Percentiles rank a stretch among this genome's conserved stretches.
Evolutionary conservation across 2,113 vertebrate species (phyloP).

Genomic region (Raja brachyura): DNA sequence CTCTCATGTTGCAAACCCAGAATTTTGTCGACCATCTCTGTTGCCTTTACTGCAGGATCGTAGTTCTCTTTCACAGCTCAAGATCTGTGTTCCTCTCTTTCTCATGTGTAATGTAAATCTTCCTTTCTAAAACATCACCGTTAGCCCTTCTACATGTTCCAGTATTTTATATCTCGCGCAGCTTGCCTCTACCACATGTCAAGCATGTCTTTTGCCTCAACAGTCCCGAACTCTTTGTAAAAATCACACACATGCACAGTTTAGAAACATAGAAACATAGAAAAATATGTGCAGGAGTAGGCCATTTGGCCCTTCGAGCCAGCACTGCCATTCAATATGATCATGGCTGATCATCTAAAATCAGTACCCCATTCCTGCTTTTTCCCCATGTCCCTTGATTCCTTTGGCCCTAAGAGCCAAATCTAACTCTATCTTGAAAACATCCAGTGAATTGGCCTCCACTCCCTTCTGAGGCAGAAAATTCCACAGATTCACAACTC

Average conservation of each 20-base stretch:
- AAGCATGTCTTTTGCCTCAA: not conserved
- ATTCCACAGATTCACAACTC: too few species aligned
- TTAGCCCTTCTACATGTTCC: not conserved
- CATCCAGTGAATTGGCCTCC: too few species aligned
- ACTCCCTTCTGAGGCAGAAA: too few species aligned
- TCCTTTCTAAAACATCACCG: not conserved
- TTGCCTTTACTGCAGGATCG: not conserved
- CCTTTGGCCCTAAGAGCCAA: too few species aligned
- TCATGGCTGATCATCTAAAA: too few species aligned
- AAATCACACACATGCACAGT: not conserved
- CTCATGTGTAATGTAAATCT: not conserved
- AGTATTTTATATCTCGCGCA: not conserved
- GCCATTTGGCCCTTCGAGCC: too few species aligned
- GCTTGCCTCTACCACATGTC: not conserved
- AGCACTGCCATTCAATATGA: too few species aligned
- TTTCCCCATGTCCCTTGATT: too few species aligned
- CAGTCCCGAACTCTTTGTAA: not conserved
- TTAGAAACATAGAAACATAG: too few species aligned
- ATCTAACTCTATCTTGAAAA: too few species aligned
- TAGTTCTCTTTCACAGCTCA: not conserved
- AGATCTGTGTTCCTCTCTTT: not conserved
- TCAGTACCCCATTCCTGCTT: too few species aligned
- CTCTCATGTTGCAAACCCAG: not conserved
- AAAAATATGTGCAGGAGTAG: too few species aligned
- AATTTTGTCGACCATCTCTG: not conserved